Conservation (phyloP, 2,888 invertebrate genomes). For the Incurvaria masculella region DNA sequence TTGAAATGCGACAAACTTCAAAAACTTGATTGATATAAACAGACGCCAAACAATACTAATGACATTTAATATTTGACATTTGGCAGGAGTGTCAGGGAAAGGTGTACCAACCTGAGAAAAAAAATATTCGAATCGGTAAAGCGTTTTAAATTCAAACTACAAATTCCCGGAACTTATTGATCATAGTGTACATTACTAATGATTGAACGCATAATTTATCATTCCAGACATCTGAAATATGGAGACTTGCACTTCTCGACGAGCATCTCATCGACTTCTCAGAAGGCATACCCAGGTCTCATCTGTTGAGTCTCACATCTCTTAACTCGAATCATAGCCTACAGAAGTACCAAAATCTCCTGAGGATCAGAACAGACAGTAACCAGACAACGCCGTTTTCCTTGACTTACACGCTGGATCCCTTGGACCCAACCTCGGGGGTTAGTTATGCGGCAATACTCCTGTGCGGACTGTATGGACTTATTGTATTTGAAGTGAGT, state of each 20-base stretch:
- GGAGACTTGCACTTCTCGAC: constrained; percentile 59
- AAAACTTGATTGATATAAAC: no score
- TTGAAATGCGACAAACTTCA: no score
- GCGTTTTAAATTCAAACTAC: no score
- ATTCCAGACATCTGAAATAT: constrained; percentile 45
- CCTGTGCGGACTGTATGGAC: constrained; percentile 69
- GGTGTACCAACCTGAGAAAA: no score
- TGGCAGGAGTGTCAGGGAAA: no score
- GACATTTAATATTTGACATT: no score
- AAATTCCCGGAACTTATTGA: no score
- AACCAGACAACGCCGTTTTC: constrained; percentile 29
- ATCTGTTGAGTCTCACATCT: constrained; percentile 31
- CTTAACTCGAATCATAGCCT: constrained; percentile 14
- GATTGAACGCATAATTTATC: no score
- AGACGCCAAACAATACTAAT: no score
- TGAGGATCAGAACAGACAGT: constrained; percentile 26
- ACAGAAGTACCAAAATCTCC: constrained; percentile 16
- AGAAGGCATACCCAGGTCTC: constrained; percentile 40
- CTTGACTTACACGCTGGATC: constrained; percentile 56
- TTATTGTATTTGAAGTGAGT: constrained; percentile 85
- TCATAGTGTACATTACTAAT: no score
- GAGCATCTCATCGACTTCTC: constrained; percentile 57
- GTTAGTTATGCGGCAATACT: constrained; percentile 70
- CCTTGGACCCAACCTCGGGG: constrained; percentile 63
- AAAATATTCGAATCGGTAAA: no score